phyloP scores from a whole-genome alignment of 2,888 invertebrate genomes.

The Tiphia femorata region DNA sequence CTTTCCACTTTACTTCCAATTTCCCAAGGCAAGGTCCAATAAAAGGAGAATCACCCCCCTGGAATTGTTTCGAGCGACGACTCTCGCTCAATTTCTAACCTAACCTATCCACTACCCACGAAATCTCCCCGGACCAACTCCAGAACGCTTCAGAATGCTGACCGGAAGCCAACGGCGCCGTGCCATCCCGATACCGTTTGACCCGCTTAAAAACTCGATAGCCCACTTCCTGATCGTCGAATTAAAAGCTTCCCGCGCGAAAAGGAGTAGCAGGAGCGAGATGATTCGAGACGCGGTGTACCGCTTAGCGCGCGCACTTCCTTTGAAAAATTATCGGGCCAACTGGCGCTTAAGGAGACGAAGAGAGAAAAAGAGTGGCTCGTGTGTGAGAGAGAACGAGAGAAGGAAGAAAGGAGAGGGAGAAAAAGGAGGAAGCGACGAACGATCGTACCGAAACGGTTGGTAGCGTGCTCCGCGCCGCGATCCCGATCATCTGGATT shows the following conservation, averaged over 20 bases:
- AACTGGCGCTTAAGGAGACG: no score
- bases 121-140: no score
- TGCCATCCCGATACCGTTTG: constrained; percentile 36
- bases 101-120: no score
- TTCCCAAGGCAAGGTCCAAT: no score
- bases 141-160: no score
- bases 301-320: no score
- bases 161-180: constrained; percentile 36
- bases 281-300: neutral
- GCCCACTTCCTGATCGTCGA: constrained; percentile 28
- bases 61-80: no score
- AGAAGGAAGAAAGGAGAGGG: neutral
- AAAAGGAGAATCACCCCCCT: no score
- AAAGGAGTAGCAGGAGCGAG: neutral
- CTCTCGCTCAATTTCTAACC: no score
- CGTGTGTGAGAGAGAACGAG: neutral
- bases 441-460: neutral
- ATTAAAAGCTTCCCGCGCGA: neutral
- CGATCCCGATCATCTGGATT: neutral
- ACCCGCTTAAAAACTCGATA: constrained; percentile 35
- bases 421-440: neutral
- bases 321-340: no score
- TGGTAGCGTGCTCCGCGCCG: neutral
- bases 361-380: neutral
- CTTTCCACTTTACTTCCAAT: no score